Evolutionary conservation across 2,888 invertebrate genomes (phyloP).

Genomic region (Sepioteuthis lessoniana): DNA sequence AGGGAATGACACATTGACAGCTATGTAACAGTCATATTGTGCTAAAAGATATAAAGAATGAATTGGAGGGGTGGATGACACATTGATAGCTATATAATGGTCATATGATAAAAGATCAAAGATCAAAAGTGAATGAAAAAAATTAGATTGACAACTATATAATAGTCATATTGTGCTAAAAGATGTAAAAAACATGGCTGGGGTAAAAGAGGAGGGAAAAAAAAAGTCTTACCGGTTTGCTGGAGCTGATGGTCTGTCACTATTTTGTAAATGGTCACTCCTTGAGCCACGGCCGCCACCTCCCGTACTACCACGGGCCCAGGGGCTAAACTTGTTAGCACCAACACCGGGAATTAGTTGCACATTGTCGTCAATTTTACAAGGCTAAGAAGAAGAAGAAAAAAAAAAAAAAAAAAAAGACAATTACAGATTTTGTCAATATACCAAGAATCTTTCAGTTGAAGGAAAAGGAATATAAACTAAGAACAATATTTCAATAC

Average conservation of each 20-base stretch:
- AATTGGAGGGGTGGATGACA: not conserved
- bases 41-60: too few species aligned
- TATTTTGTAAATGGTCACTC: not conserved
- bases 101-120: not conserved
- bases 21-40: too few species aligned
- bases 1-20: too few species aligned
- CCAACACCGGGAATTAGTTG: slow-evolving; percentile 42
- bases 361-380: slow-evolving; percentile 39
- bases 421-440: not conserved
- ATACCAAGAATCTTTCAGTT: too few species aligned
- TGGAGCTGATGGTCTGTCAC: not conserved
- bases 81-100: too few species aligned
- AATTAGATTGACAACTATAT: not conserved
- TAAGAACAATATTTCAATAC: too few species aligned
- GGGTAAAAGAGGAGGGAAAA: not conserved
- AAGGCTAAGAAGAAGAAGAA: not conserved
- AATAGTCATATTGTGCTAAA: too few species aligned
- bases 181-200: too few species aligned
- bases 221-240: not conserved
- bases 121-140: not conserved
- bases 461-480: too few species aligned
- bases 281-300: slow-evolving; percentile 34
- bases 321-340: slow-evolving; percentile 40
- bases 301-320: slow-evolving; percentile 45
- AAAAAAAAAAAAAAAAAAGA: not conserved